phyloP scores from a whole-genome alignment of 2,888 invertebrate genomes.

The Hyposoter dolosus region DNA sequence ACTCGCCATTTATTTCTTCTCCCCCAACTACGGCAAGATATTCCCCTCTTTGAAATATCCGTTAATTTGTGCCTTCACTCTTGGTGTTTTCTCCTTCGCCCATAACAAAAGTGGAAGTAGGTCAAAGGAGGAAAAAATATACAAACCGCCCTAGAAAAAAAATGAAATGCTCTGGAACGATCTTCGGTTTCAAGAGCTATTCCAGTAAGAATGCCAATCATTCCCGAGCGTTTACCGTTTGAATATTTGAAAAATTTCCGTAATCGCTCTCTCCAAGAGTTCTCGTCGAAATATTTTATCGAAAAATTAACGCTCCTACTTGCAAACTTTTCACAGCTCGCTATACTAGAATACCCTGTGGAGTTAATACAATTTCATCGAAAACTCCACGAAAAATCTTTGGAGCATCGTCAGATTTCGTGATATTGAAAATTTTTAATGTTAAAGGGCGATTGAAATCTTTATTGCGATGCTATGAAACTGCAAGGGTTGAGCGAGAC shows the following conservation, averaged over 20 bases:
- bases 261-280: not conserved
- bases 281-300: not conserved
- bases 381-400: not conserved
- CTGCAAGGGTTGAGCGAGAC: not conserved
- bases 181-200: not conserved
- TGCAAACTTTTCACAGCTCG: not conserved
- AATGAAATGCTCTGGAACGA: slow-evolving; percentile 34
- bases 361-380: no score
- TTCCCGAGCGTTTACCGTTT: not conserved
- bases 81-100: not conserved
- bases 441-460: not conserved
- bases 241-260: slow-evolving; percentile 13
- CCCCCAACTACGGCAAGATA: slow-evolving; percentile 24
- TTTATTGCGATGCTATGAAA: not conserved
- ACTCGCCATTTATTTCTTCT: not conserved
- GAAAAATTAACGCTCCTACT: not conserved
- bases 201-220: slow-evolving; percentile 1
- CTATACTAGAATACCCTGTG: not conserved
- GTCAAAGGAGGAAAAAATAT: slow-evolving; percentile 24
- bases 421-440: no score
- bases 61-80: slow-evolving; percentile 23
- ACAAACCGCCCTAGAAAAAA: not conserved
- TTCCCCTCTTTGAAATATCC: slow-evolving; percentile 31
- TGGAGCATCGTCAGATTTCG: not conserved
- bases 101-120: slow-evolving; percentile 40